Evolutionary conservation across 2,113 vertebrate genomes (phyloP), one percentile per base, ranked within the genome.

Genomic region (Thinocorus orbignyianus): DNA sequence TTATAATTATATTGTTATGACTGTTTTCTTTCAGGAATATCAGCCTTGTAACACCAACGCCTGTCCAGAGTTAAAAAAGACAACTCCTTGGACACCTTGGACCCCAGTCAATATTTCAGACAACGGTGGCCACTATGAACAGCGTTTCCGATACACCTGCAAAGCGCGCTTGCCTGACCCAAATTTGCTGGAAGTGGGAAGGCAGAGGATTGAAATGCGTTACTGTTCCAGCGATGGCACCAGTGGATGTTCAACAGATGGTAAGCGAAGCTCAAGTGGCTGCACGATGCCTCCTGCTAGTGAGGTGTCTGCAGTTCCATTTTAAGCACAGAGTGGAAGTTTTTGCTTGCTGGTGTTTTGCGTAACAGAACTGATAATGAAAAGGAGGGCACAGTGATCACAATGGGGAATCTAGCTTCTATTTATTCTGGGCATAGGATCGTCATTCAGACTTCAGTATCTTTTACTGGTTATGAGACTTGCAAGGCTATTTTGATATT

Each of bases 61-160:
- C 0, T 99, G 99, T 79, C 99, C 99, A 2, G 99, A 99, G 95
- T 95, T 99, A 84, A 99, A 99, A 96, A 99, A 99, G 98, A 99
- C 99, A 35, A 99, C 99, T 0, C 99, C 99, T 6, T 99, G 99
- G 99, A 99, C 99, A 0, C 99, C 99, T 6, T 99, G 99, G 99
- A 99, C 98, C 0, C 99, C 99, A 0, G 99, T 99, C 92, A 99
- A 99, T 97, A 99, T 99, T 95, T 99, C 99, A 0, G 99, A 99
- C 98, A 99, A 99, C 0, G 99, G 99, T 0, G 99, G 99, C 12
- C 99, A 99, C 97, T 99, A 99, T 0, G 99, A 99, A 93, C 99
- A 99, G 71, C 98, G 99, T 0, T 99, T 99, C 97, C 98, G 99
- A 17, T 99, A 99, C 97, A 99, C 99, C 1, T 99, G 99, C 97